Evolutionary conservation across 1,140 invertebrate genomes (phyloP).

Genomic region (Laupala kohalensis): DNA sequence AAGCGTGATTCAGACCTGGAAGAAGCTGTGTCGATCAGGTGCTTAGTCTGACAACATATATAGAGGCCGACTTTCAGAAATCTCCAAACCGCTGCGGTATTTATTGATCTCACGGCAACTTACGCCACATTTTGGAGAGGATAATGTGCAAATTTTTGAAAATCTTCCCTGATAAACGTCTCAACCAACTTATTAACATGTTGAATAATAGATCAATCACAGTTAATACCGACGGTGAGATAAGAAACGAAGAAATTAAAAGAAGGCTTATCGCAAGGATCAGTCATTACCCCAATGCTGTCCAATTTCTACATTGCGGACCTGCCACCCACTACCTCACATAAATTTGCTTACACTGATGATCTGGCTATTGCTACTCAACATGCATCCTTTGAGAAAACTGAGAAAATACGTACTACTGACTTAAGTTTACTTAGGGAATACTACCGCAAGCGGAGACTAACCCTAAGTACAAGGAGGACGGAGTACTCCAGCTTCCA

Average conservation of each 20-base stretch:
- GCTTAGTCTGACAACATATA: constrained; percentile 6
- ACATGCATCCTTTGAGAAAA: background rate
- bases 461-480: background rate
- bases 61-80: constrained; percentile 13
- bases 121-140: background rate
- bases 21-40: constrained; percentile 12
- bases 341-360: background rate
- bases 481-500: background rate
- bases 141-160: background rate
- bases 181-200: constrained; percentile 9
- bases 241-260: constrained; percentile 1
- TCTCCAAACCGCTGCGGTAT: background rate
- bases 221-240: constrained; percentile 2
- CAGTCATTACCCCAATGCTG: constrained; percentile 4
- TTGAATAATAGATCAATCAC: constrained; percentile 7
- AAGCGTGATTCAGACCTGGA: constrained; percentile 7
- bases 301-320: background rate
- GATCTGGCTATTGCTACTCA: background rate
- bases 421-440: background rate
- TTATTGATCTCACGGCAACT: background rate
- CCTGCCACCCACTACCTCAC: background rate
- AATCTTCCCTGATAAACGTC: constrained; percentile 5
- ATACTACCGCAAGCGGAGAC: background rate
- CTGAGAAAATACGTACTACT: background rate
- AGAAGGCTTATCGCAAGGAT: constrained; percentile 11